Conservation (phyloP, 2,888 invertebrate species). For the Mythimna pallens region DNA sequence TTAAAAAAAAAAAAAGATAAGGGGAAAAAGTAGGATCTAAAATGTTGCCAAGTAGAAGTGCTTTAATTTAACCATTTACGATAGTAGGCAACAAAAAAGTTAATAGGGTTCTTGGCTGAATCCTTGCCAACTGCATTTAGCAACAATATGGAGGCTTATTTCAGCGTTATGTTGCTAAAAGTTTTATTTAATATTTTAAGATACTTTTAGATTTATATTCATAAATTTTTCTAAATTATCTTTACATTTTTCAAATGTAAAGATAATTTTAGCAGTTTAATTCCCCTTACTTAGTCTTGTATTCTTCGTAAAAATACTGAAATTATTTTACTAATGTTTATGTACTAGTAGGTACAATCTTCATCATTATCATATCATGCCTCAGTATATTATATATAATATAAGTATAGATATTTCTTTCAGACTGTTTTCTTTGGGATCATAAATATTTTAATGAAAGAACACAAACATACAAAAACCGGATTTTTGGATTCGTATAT, state of each 20-base stretch:
- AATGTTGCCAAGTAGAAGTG: conserved; percentile 4
- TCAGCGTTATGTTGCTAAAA: conserved; percentile 5
- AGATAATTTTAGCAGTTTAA: too few species aligned
- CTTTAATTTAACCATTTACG: background rate
- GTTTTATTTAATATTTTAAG: too few species aligned
- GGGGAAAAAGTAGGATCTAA: too few species aligned
- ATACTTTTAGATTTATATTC: background rate
- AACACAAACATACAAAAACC: background rate
- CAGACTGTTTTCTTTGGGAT: too few species aligned
- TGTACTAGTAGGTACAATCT: background rate
- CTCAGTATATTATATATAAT: too few species aligned
- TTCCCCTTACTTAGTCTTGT: background rate
- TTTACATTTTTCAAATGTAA: background rate
- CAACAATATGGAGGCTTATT: background rate
- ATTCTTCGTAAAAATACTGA: background rate
- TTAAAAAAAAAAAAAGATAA: too few species aligned
- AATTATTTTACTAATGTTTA: too few species aligned
- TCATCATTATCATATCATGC: background rate
- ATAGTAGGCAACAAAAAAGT: background rate
- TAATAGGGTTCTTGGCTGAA: background rate
- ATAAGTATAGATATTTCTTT: too few species aligned
- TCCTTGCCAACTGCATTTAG: conserved; percentile 25
- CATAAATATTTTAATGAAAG: too few species aligned
- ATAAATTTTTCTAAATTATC: background rate
- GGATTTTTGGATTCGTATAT: background rate